phyloP scores from a whole-genome alignment of 2,797 vertebrate species.

The Liparis tanakae region DNA sequence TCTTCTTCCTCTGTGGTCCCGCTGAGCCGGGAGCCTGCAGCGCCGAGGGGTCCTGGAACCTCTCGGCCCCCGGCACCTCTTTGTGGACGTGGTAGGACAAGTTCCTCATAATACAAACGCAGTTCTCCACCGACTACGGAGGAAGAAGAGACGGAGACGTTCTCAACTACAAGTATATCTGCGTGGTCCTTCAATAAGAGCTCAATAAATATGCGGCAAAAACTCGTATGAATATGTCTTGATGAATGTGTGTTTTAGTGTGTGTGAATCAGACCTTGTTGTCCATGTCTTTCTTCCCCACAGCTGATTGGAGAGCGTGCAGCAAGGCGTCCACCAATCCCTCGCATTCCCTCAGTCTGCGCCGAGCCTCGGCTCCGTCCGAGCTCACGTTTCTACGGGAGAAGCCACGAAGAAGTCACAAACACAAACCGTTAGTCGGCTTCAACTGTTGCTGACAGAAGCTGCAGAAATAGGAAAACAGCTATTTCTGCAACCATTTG shows the following conservation, averaged over 20 bases:
- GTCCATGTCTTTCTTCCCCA: constrained; percentile 98
- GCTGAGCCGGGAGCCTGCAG: constrained; percentile 81
- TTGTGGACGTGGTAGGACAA: constrained; percentile 98
- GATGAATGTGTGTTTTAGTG: background rate
- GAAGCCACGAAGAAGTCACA: background rate
- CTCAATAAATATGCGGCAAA: background rate
- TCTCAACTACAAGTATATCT: background rate
- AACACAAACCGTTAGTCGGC: constrained; percentile 7
- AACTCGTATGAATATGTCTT: background rate
- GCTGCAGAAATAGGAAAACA: background rate
- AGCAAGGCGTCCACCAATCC: constrained; percentile 96
- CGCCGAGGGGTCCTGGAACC: constrained; percentile 88
- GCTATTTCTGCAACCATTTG: background rate
- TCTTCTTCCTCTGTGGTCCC: constrained; percentile 93
- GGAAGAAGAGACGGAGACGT: background rate
- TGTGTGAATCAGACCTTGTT: constrained; percentile 86
- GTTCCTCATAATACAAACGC: constrained; percentile 98
- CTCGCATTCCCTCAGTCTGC: constrained; percentile 93
- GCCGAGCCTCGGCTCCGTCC: constrained; percentile 94
- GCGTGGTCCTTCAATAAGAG: background rate
- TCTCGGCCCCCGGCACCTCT: constrained; percentile 96
- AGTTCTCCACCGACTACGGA: constrained; percentile 96
- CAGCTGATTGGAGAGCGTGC: constrained; percentile 94
- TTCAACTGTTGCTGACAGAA: constrained; percentile 3
- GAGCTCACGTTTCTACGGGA: constrained; percentile 93